phyloP scores from a whole-genome alignment of 2,113 vertebrate species.

The Poeciliopsis occidentalis region DNA sequence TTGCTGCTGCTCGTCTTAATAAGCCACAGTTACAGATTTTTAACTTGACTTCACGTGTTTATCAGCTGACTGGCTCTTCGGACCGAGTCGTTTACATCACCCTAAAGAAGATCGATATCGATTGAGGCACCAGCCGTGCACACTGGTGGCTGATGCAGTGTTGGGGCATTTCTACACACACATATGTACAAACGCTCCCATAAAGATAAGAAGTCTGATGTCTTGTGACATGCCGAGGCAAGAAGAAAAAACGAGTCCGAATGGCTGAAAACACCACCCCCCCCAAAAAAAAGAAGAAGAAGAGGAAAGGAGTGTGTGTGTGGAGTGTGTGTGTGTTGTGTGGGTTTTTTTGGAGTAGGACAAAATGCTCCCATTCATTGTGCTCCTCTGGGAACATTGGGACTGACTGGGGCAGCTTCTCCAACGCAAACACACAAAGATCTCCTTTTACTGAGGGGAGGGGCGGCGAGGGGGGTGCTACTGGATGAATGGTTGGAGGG shows the following conservation, averaged over 20 bases:
- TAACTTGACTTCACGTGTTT: conserved; percentile 22
- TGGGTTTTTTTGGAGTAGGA: conserved; percentile 77
- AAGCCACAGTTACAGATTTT: too few relatives aligned
- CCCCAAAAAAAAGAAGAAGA: conserved; percentile 24
- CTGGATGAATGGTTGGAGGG: conserved; percentile 88
- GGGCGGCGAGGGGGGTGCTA: conserved; percentile 42
- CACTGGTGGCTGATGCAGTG: conserved; percentile 10
- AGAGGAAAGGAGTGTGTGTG: conserved; percentile 20
- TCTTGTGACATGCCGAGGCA: conserved; percentile 90
- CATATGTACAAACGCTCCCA: conserved; percentile 76
- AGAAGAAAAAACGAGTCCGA: conserved; percentile 85
- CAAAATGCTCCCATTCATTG: conserved; percentile 97
- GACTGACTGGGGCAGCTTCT: conserved; percentile 82
- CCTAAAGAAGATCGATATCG: conserved; percentile 13
- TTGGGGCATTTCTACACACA: conserved; percentile 70
- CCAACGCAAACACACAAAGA: conserved; percentile 92
- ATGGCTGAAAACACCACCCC: background rate
- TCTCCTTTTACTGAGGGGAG: conserved; percentile 85
- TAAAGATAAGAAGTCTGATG: conserved; percentile 71
- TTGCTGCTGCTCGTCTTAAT: too few relatives aligned
- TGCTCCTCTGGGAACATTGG: conserved; percentile 92
- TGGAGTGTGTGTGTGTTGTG: background rate
- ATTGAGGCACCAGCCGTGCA: background rate
- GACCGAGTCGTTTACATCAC: conserved; percentile 29
- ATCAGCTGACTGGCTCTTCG: conserved; percentile 38